These are phyloP conservation scores for Palythoa grandis DNA, from an alignment of 92 coral and sea anemone genomes.

Conservation along the genomic window DNA sequence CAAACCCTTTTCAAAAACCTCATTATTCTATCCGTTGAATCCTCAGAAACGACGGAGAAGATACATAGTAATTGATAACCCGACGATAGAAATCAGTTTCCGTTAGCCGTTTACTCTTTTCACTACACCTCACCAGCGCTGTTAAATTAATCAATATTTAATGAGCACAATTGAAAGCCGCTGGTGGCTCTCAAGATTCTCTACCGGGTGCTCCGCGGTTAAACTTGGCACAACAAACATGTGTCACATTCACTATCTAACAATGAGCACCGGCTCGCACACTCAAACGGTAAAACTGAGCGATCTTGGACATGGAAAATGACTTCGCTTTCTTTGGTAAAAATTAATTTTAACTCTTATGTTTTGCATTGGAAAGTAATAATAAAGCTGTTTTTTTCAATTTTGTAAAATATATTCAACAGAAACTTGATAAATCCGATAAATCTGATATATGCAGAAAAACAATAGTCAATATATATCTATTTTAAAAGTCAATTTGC, in stretches of 20 bases:
- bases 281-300: not conserved
- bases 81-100: not conserved
- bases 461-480: too few relatives aligned
- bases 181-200: slow-evolving; percentile 6
- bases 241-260: not conserved
- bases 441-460: too few relatives aligned
- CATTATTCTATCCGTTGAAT: not conserved
- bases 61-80: not conserved
- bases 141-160: slow-evolving; percentile 17
- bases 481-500: too few relatives aligned
- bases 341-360: too few relatives aligned
- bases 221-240: slow-evolving; percentile 21
- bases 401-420: too few relatives aligned
- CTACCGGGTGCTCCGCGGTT: slow-evolving; percentile 17
- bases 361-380: too few relatives aligned
- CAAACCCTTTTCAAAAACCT: not conserved
- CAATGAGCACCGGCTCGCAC: slow-evolving; percentile 4
- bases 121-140: not conserved
- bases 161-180: slow-evolving; percentile 28
- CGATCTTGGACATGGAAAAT: not conserved
- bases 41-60: not conserved
- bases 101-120: not conserved
- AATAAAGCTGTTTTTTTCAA: too few relatives aligned
- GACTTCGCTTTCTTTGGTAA: not conserved
- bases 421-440: too few relatives aligned